Evolutionary conservation across 2,888 invertebrate species (phyloP).

Genomic region (Leptarthrus brevirostris): DNA sequence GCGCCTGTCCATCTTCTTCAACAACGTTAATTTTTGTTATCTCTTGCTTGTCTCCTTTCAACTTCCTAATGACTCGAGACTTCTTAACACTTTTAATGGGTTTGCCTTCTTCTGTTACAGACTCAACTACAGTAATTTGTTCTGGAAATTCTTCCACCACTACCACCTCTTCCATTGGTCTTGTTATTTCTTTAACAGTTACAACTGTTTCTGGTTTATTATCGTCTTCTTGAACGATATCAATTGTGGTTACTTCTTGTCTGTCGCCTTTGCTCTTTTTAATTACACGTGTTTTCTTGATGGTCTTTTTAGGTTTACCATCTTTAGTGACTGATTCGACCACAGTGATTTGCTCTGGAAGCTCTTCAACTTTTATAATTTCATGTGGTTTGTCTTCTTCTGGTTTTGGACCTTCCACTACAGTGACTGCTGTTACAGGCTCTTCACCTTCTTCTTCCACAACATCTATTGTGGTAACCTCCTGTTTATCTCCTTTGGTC

Average conservation of each 20-base stretch:
- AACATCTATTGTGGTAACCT: constrained; percentile 51
- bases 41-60: constrained; percentile 60
- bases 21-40: constrained; percentile 68
- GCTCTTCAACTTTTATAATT: constrained; percentile 59
- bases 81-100: constrained; percentile 61
- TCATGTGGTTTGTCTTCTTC: constrained; percentile 56
- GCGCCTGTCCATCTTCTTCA: constrained; percentile 68
- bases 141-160: constrained; percentile 59
- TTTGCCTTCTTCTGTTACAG: constrained; percentile 61
- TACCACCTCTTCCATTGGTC: constrained; percentile 54
- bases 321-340: constrained; percentile 61
- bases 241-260: constrained; percentile 60
- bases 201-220: constrained; percentile 57
- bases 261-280: constrained; percentile 61
- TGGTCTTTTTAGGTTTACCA: constrained; percentile 59
- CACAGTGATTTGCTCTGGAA: constrained; percentile 61
- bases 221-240: constrained; percentile 62
- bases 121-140: constrained; percentile 62
- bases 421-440: constrained; percentile 57
- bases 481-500: constrained; percentile 57
- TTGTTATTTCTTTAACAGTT: constrained; percentile 57
- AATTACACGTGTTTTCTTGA: constrained; percentile 60
- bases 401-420: constrained; percentile 56
- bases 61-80: constrained; percentile 62
- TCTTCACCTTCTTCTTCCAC: no score